Evolutionary conservation across 2,797 vertebrate genomes (phyloP), one percentile per base, ranked within the genome.

Genomic region (Podargus strigoides): DNA sequence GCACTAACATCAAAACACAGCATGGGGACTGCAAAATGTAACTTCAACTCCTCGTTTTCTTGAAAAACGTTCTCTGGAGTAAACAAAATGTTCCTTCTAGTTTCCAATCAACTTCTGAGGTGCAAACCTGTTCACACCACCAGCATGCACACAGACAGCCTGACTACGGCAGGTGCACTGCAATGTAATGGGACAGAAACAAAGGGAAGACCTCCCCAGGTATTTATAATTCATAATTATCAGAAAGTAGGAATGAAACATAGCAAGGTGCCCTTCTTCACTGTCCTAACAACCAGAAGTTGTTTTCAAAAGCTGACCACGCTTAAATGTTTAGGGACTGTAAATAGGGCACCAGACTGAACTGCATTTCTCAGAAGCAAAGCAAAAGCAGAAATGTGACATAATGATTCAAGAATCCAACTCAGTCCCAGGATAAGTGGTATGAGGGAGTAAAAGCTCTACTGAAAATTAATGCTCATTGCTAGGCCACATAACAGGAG

Each of bases 1-100:
- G 39, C 42, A 63, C 0, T 6, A 28, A 67, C 0, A 1, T 13
- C 1, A 0, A 91, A 93, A 87, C 5, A 84, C 28, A 68, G 32
- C 2, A 0, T 6, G 2, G 19, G 49, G 80, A 80, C 85, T 60
- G 70, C 76, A 89, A 79, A 90, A 84, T 37, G 4, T 32, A 75
- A 95, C 90, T 86, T 59, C 90, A 88, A 26, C 44, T 69, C 52
- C 50, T 20, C 12, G 28, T 50, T 89, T 81, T 28, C 87, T 64
- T 47, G 8, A 46, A 82, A 73, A 95, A 84, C 5, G 2, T 82
- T 79, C 63, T 78, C 64, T 19, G 52, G 50, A 30, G 37, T 70
- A 74, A 85, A 36, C 63, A 78, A 85, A 94, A 64, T 1, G 3
- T 58, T 69, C 56, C 12, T 49, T 55, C 28, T 37, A 32, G 36